Conservation (phyloP, 2,113 vertebrate species). For the Mormyrus lacerda region DNA sequence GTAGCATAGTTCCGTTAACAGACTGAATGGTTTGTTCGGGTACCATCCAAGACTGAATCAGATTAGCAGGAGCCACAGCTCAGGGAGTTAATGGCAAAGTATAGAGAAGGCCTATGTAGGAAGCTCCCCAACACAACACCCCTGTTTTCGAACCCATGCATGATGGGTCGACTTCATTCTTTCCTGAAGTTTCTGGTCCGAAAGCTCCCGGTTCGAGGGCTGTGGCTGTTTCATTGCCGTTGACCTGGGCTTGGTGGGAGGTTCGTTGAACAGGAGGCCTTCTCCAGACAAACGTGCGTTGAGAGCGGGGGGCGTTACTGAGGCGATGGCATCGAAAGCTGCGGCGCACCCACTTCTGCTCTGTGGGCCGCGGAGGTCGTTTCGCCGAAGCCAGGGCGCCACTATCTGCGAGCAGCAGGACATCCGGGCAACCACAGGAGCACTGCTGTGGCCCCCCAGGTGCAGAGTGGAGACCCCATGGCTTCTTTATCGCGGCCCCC, state of each 20-base stretch:
- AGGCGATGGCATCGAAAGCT: slow-evolving; percentile 33
- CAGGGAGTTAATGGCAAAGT: neutral
- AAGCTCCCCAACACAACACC: neutral
- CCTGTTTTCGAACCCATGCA: neutral
- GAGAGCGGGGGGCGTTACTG: neutral
- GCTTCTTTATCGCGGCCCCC: slow-evolving; percentile 29
- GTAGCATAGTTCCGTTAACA: neutral
- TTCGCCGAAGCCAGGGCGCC: slow-evolving; percentile 1
- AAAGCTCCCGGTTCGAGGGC: neutral
- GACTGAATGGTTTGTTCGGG: neutral
- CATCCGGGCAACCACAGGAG: slow-evolving; percentile 18
- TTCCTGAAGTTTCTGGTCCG: neutral
- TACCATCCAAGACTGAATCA: neutral
- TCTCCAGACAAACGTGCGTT: neutral
- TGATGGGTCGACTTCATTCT: neutral
- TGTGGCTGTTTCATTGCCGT: neutral
- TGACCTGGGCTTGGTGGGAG: neutral
- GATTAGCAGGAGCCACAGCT: neutral
- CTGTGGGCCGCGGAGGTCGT: neutral
- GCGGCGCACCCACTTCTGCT: slow-evolving; percentile 37
- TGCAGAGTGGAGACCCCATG: slow-evolving; percentile 31
- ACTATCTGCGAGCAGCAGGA: slow-evolving; percentile 22
- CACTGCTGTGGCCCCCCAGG: slow-evolving; percentile 36
- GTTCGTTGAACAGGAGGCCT: neutral
- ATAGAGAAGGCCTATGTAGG: neutral